A percentile compares a stretch with the other conserved stretches of the same genome.
phyloP scores from a whole-genome alignment of 2,797 vertebrate genomes.

The Myotis pilosus region DNA sequence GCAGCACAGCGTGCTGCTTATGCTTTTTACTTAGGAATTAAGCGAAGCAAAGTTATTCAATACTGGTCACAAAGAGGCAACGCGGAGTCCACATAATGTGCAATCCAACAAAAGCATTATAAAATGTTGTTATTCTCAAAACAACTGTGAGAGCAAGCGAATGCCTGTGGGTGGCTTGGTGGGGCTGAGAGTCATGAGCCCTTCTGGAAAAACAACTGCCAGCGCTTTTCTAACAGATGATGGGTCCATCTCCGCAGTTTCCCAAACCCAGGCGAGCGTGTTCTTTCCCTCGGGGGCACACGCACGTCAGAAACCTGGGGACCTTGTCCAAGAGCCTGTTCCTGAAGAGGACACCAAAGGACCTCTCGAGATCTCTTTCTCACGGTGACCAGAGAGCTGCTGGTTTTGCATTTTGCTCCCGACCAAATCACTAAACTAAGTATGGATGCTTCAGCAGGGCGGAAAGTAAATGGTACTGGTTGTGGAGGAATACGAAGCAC shows the following conservation, averaged over 20 bases:
- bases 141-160: slow-evolving; percentile 75
- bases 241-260: slow-evolving; percentile 2
- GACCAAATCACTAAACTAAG: slow-evolving; percentile 30
- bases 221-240: slow-evolving; percentile 71
- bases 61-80: slow-evolving; percentile 72
- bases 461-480: slow-evolving; percentile 54
- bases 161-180: slow-evolving; percentile 76
- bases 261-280: background rate
- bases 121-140: slow-evolving; percentile 75
- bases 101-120: slow-evolving; percentile 75
- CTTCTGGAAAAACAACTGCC: slow-evolving; percentile 70
- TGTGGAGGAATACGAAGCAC: background rate
- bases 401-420: slow-evolving; percentile 40
- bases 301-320: background rate
- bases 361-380: background rate
- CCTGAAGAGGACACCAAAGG: background rate
- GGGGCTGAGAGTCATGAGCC: slow-evolving; percentile 53
- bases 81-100: slow-evolving; percentile 65
- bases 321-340: background rate
- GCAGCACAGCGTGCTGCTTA: slow-evolving; percentile 56
- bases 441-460: slow-evolving; percentile 56
- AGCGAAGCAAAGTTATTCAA: slow-evolving; percentile 65
- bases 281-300: slow-evolving; percentile 28
- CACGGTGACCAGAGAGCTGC: slow-evolving; percentile 40
- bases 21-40: slow-evolving; percentile 68